Base-by-base conservation (phyloP, 1,140 invertebrate species). In the Helicoverpa zea region DNA sequence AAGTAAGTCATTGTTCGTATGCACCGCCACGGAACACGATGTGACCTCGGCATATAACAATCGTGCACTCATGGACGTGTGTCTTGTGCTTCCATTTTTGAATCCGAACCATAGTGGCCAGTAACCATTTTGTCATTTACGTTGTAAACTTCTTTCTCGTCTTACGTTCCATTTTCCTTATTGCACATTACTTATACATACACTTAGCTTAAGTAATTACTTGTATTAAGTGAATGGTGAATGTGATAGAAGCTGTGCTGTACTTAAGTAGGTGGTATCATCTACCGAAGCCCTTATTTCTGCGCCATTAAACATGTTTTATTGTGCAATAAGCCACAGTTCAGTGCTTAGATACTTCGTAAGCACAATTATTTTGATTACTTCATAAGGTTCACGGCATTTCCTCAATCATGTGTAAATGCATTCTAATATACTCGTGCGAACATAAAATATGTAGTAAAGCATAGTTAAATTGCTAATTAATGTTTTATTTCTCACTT, bases 1-100 rank as follows among this genome's bases (percentile, higher is more conserved):
- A 86, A 81, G 82, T 86, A 84, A 83, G 84, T 83, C 29, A 70
- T 66, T 30, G 23, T 76, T 29, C 75, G 43, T 54, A 79, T 79
- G 64, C 77, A 79, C 61, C 64, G 75, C 49, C 5, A 58, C 64
- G 64, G 64, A 70, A 79, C 52, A 56, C 29, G 12, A 2, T 64
- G 61, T 79, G 64, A 52, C 64, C 77, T 70, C 64, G 47, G 23
- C 61, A 56, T 30, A 63, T 49, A 66, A 47, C 35, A 54, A 58
- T 16, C 64, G 29, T 30, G 29, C 54, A 43, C n/a, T 66, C 75
- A 66, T 47, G 61, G 75, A 64, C 75, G 43, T 61, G 30, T 58
- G 4, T 61, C 16, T 23, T 75, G 49, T 61, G 35, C 49, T 58
- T 61, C 52, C n/a, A 35, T 73, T 56, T 73, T 49, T 68, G 56